phyloP scores from a whole-genome alignment of 37 sponge, comb jelly and placozoan genomes.

The Halisarca cf. caerulea region DNA sequence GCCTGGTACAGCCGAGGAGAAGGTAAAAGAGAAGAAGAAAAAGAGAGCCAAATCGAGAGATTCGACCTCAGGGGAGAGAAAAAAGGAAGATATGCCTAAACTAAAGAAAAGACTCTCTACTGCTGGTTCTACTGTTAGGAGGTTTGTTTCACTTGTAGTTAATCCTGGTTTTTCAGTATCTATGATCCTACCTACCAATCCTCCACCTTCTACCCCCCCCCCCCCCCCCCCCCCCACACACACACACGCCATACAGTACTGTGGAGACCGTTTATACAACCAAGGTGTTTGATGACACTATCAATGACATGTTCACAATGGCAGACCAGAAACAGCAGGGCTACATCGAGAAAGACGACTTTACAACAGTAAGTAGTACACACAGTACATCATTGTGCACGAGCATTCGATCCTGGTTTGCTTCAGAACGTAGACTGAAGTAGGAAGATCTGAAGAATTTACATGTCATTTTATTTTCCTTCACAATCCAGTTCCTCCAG shows the following conservation, averaged over 20 bases:
- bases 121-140: background rate
- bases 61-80: background rate
- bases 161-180: too few species aligned
- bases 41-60: constrained; percentile 4
- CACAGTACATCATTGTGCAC: too few species aligned
- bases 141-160: background rate
- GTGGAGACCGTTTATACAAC: background rate
- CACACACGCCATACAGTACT: background rate
- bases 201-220: too few species aligned
- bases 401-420: too few species aligned
- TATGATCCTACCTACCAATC: too few species aligned
- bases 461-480: background rate
- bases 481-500: constrained; percentile 42
- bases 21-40: constrained; percentile 2
- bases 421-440: too few species aligned
- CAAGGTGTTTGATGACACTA: constrained; percentile 59
- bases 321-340: constrained; percentile 62
- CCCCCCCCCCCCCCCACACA: too few species aligned
- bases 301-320: constrained; percentile 45
- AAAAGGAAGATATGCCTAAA: constrained; percentile 5
- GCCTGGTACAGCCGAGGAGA: background rate
- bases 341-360: constrained; percentile 63
- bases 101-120: background rate
- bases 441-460: too few species aligned
- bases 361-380: constrained; percentile 32